Evolutionary conservation across 2,113 vertebrate species (phyloP).

Genomic region (Bungarus multicinctus): DNA sequence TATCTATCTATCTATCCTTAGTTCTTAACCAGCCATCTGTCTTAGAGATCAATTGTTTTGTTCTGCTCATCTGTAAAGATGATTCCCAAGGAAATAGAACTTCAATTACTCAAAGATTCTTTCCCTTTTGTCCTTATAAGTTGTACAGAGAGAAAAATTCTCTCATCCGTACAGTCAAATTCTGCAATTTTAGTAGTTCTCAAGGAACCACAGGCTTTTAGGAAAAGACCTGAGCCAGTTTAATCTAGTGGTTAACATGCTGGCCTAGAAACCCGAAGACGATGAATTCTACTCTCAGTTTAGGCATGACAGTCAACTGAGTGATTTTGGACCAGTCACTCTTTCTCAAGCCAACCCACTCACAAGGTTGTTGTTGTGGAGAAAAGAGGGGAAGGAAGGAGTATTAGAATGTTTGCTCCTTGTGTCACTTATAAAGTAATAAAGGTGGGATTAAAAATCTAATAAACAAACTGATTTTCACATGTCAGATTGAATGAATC

Average conservation of each 20-base stretch:
- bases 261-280: background rate
- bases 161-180: background rate
- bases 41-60: background rate
- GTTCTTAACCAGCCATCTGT: background rate
- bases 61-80: background rate
- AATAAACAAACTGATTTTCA: background rate
- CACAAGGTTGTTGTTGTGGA: background rate
- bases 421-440: background rate
- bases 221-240: background rate
- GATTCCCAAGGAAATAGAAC: background rate
- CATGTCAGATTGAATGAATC: background rate
- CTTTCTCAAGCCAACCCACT: background rate
- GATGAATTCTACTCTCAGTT: background rate
- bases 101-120: background rate
- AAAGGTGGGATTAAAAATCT: background rate
- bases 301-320: background rate
- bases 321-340: background rate
- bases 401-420: background rate
- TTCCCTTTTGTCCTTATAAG: background rate
- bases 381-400: background rate
- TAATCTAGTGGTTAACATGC: background rate
- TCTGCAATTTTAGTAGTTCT: background rate
- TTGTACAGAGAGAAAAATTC: background rate
- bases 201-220: background rate
- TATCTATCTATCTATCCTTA: background rate